Percentiles rank a stretch among this genome's conserved stretches.
phyloP scores from a whole-genome alignment of 2,888 invertebrate species.

The Epistrophella euchroma region DNA sequence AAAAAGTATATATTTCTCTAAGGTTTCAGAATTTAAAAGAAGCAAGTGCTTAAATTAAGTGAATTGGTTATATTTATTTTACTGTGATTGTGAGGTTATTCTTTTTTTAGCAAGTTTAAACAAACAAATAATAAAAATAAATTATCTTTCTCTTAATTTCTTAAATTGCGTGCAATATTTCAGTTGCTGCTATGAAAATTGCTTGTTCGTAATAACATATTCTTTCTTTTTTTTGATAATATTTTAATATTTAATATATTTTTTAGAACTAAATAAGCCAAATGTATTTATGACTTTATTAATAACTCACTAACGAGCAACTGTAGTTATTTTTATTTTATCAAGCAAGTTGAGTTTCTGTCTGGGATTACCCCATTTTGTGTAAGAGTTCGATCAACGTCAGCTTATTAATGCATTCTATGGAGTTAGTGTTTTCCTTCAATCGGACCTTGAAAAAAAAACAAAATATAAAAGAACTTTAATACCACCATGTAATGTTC shows the following conservation, averaged over 20 bases:
- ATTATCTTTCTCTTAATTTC: neutral
- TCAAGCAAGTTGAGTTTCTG: neutral
- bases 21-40: neutral
- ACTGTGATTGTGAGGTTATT: neutral
- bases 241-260: no score
- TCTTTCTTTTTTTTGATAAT: neutral
- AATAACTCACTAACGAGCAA: neutral
- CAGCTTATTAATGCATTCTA: conserved; percentile 3
- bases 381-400: conserved; percentile 2
- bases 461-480: neutral
- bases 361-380: conserved; percentile 18
- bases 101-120: neutral
- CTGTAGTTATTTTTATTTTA: neutral
- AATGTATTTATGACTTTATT: neutral
- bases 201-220: neutral
- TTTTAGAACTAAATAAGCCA: no score
- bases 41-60: neutral
- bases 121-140: neutral
- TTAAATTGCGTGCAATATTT: neutral
- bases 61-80: conserved; percentile 1
- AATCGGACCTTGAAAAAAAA: neutral
- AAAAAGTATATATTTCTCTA: neutral
- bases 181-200: neutral
- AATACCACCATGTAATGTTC: neutral
- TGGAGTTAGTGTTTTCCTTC: neutral